Percentiles rank a stretch among this genome's conserved stretches.
Conservation (phyloP, 2,888 invertebrate species). For the Stratiomys singularior region DNA sequence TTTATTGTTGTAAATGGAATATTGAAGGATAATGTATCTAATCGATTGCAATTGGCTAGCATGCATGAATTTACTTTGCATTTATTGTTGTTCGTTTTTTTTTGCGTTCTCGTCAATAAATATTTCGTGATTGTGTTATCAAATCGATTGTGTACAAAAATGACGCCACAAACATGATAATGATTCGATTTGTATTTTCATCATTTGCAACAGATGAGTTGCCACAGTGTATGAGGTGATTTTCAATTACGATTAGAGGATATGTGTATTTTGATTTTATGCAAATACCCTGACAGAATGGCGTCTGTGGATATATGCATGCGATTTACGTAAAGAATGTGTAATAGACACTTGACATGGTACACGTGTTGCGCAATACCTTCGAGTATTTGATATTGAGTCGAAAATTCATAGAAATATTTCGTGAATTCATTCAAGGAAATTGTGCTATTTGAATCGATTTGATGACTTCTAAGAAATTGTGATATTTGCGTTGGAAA, state of each 20-base stretch:
- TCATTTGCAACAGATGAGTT: not conserved
- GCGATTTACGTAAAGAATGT: too few species aligned
- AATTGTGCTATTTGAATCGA: too few species aligned
- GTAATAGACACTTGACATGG: too few species aligned
- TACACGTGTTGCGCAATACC: too few species aligned
- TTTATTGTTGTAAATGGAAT: too few species aligned
- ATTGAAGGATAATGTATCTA: not conserved
- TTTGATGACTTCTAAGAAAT: too few species aligned
- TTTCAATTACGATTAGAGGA: not conserved
- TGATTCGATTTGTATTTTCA: not conserved
- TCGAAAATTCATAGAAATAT: too few species aligned
- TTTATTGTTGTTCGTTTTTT: not conserved
- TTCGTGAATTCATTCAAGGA: too few species aligned
- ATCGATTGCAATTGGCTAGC: not conserved
- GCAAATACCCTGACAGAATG: not conserved
- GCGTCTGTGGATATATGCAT: not conserved
- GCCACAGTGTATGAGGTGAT: not conserved
- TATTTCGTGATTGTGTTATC: constrained; percentile 1
- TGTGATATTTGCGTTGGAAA: too few species aligned
- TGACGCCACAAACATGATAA: not conserved
- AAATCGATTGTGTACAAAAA: not conserved
- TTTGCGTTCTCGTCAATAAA: not conserved
- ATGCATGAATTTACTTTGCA: not conserved
- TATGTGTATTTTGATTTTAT: not conserved
- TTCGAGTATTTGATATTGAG: too few species aligned